Base-by-base conservation (phyloP, 2,888 invertebrate genomes). In the Tortricodes alternella region DNA sequence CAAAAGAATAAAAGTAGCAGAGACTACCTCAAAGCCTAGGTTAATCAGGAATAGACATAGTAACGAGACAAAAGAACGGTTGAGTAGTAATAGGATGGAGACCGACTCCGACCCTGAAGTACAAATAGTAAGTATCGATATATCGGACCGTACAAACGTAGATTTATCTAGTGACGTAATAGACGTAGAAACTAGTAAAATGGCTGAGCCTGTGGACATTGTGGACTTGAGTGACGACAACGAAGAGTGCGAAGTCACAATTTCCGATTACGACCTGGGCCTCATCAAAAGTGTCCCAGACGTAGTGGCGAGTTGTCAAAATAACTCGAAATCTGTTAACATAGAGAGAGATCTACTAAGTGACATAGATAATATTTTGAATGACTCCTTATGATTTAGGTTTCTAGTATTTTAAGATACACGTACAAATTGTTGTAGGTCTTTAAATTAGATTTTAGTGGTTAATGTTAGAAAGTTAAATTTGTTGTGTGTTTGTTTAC, bases 291-390 rank as follows among this genome's bases (percentile, higher is more conserved):
- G 82, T 53, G 83, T 89, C n/a, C 89, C 89, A 0, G 89, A 90
- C 51, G 83, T 89, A 0, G 89, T 89, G 0, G 89, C 87, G 1
- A 89, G 89, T 57, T 89, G 89, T 72, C 83, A 77, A 5, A 81
- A 76, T 60, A 76, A 66, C 16, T 24, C 63, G 4, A 71, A 66
- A 64, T 48, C 58, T 0, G 79, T 79, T 15, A 71, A 37, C 39
- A 49, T 66, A 2, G 79, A 74, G 3, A 78, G 66, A 46, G 76
- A 66, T 62, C 57, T 85, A 43, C 60, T 86, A 5, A 74, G 69
- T 56, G 80, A 82, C 21, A 83, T 85, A 11, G 81, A 87, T 56
- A 70, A 72, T 9, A 62, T 86, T 48, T 66, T 89, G 41, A 66
- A 77, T 61, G 80, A 83, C 8, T 80, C 81, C 0, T 84, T 82